These are phyloP conservation scores for Synergus itoensis DNA, from an alignment of 2,888 invertebrate genomes.

Conservation along the genomic window DNA sequence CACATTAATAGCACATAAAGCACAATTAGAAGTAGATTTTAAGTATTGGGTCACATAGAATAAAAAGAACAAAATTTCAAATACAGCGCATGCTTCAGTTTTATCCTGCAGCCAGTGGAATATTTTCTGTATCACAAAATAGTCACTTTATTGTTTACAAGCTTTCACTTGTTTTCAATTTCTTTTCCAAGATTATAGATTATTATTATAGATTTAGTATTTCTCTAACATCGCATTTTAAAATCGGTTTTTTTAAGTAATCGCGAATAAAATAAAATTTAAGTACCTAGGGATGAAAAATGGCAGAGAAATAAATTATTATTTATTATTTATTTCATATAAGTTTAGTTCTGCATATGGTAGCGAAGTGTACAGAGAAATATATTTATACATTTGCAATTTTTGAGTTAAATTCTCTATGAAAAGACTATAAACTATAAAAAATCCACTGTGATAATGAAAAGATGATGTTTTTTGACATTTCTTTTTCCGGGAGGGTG, in stretches of 20 bases:
- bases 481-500: neutral
- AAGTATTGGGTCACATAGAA: neutral
- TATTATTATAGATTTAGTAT: neutral
- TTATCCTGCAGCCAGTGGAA: neutral
- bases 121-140: neutral
- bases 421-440: neutral
- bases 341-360: too few relatives aligned
- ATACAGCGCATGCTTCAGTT: conserved; percentile 34
- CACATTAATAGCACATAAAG: neutral
- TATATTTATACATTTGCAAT: neutral
- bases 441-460: neutral
- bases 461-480: conserved; percentile 20
- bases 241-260: neutral
- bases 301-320: too few relatives aligned
- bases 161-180: neutral
- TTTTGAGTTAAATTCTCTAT: neutral
- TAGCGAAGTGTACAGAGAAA: too few relatives aligned
- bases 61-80: neutral
- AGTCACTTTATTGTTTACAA: neutral
- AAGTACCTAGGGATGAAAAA: too few relatives aligned
- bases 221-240: neutral
- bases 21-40: neutral
- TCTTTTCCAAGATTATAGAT: neutral
- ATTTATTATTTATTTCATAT: too few relatives aligned
- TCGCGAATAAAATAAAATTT: too few relatives aligned